phyloP scores from a whole-genome alignment of 2,113 vertebrate genomes.

The Leptodactylus fuscus region DNA sequence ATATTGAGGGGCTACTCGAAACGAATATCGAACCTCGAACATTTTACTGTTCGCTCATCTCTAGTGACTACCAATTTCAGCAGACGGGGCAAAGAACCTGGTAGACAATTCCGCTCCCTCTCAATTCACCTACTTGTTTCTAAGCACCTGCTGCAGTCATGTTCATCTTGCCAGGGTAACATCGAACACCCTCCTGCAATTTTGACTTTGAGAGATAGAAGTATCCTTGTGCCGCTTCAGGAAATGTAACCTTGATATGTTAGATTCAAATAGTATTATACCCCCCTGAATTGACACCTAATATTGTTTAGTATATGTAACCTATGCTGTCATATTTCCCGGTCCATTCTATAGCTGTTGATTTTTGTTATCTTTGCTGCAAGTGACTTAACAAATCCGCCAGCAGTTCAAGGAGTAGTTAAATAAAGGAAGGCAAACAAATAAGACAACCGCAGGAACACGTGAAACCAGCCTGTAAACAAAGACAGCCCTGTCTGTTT shows the following conservation, averaged over 20 bases:
- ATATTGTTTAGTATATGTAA: not conserved
- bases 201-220: not conserved
- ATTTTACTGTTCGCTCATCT: no score
- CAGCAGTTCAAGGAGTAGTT: not conserved
- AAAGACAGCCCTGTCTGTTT: not conserved
- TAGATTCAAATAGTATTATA: not conserved
- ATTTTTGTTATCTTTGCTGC: not conserved
- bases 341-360: not conserved
- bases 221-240: not conserved
- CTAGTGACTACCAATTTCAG: no score
- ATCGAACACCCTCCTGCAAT: not conserved
- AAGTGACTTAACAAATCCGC: not conserved
- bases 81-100: no score
- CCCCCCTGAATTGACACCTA: not conserved
- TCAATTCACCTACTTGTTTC: not conserved
- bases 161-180: not conserved
- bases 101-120: no score
- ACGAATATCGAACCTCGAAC: no score
- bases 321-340: not conserved
- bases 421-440: conserved; percentile 35
- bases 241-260: not conserved
- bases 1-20: no score
- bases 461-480: conserved; percentile 21
- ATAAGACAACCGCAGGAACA: not conserved
- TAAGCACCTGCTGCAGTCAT: not conserved